Evolutionary conservation across 2,113 vertebrate species (phyloP).

Genomic region (Sus scrofa): T2T-Sscrofa CM000818.6:72219501-72220000

Average conservation of each 20-base stretch:
- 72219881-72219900: not conserved
- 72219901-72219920: not conserved
- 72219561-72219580: not conserved
- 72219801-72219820: not conserved
- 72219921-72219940: not conserved
- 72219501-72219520: not conserved
- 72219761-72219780: not conserved
- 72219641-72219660: not conserved
- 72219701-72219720: not conserved
- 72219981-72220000: not conserved
- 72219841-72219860: constrained; percentile 4
- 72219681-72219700: not conserved
- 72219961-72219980: not conserved
- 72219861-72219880: not conserved
- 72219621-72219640: not conserved
- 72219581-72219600: not conserved
- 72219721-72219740: not conserved
- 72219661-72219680: not conserved
- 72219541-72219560: not conserved
- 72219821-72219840: not conserved
- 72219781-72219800: not conserved
- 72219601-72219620: not conserved
- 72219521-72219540: not conserved
- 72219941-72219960: not conserved
- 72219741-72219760: not conserved